Conservation (phyloP, 2,888 invertebrate species). For the Caenorhabditis japonica region DNA sequence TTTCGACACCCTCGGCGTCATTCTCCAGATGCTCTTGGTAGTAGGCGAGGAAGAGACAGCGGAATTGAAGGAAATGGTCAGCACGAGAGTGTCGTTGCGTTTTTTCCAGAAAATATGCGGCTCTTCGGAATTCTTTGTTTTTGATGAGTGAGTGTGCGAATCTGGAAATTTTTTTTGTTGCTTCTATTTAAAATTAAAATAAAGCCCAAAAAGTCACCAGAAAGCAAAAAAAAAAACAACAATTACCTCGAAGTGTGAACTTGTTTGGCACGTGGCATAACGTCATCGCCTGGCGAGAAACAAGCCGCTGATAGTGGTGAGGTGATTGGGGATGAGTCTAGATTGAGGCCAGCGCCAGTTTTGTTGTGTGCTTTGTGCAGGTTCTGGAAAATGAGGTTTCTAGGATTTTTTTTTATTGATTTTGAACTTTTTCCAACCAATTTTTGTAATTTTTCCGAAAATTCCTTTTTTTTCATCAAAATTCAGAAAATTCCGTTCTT, state of each 20-base stretch:
- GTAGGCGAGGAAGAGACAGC: conserved; percentile 75
- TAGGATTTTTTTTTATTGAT: background rate
- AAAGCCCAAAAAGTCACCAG: too few species aligned
- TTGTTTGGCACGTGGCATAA: conserved; percentile 1
- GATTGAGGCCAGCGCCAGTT: too few species aligned
- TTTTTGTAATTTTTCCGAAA: background rate
- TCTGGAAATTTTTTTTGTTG: too few species aligned
- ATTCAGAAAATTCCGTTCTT: too few species aligned
- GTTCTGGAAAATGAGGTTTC: conserved; percentile 10
- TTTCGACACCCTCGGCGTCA: conserved; percentile 63
- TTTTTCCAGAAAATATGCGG: conserved; percentile 81
- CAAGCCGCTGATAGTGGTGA: background rate
- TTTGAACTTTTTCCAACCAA: background rate
- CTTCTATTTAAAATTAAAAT: too few species aligned
- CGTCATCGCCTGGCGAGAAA: background rate
- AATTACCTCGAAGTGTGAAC: too few species aligned
- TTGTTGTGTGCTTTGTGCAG: background rate
- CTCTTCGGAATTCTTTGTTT: conserved; percentile 69
- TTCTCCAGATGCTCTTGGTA: conserved; percentile 59
- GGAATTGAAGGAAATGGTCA: conserved; percentile 85
- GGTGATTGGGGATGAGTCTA: conserved; percentile 3
- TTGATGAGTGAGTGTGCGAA: conserved; percentile 33
- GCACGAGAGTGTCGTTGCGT: conserved; percentile 78
- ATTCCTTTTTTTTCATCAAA: too few species aligned
- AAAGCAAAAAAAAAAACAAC: too few species aligned